phyloP scores from a whole-genome alignment of 2,797 vertebrate genomes.

The Micrastur ruficollis region DNA sequence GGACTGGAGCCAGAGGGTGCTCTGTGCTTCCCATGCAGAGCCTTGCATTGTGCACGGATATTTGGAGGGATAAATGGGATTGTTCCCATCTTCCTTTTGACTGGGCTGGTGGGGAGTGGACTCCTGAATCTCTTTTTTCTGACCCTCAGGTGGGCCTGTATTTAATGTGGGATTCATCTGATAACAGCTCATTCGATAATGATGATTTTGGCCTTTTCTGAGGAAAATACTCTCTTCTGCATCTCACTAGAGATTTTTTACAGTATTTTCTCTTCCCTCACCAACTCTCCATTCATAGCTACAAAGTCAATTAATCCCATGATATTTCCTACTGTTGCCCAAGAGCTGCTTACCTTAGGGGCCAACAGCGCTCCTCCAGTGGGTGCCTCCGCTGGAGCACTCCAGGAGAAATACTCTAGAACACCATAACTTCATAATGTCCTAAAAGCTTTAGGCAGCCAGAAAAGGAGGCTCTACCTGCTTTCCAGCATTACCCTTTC shows the following conservation, averaged over 20 bases:
- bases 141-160: background rate
- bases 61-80: background rate
- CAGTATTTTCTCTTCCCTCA: background rate
- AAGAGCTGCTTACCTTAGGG: background rate
- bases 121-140: background rate
- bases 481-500: background rate
- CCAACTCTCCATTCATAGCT: background rate
- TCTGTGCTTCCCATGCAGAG: background rate
- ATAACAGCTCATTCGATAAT: background rate
- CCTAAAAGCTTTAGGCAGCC: background rate
- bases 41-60: rapidly evolving
- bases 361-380: background rate
- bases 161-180: background rate
- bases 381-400: rapidly evolving
- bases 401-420: background rate
- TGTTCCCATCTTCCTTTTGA: background rate
- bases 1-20: background rate
- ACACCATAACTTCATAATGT: background rate
- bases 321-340: background rate
- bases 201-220: background rate
- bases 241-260: background rate
- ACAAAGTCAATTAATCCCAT: background rate
- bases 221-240: background rate
- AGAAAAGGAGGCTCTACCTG: background rate
- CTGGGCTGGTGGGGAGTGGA: background rate